Base-by-base conservation (phyloP, 2,888 invertebrate species). In the Thecocarcelia acutangulata region DNA sequence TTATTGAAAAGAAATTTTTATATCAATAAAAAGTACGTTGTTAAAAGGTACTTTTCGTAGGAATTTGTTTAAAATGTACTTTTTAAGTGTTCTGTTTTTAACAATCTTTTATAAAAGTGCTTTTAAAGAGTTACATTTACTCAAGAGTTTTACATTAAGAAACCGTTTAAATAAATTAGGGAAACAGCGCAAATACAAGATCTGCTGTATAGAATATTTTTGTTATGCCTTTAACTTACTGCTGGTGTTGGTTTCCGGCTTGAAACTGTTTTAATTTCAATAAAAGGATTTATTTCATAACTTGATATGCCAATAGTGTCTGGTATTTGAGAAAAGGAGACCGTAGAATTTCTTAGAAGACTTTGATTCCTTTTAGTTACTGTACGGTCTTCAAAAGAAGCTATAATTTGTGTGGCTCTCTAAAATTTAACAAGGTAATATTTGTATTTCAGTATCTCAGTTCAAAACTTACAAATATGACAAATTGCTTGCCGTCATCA, bases 241-340 rank as follows among this genome's bases (percentile, higher is more conserved):
- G 88, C 85, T 46, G 90, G 90, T 8, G 91, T 90, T 8, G 90
- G 88, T 3, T 85, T 82, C 4, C 91, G 85, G 28, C 85, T 87
- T 1, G 72, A 58, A 24, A 87, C 87, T 4, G 85, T 70, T 33
- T 87, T 87, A 0, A 90, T 68, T 76, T 87, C 86, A 37, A 87
- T 85, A 70, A 88, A 85, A 6, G 87, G 88, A 86, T 88, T 85
- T n/a, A 88, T 87, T 59, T 87, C 85, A 73, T 90, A 90, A 69
- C 90, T 88, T 11, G 89, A 87, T 44, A 85, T 85, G 15, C 91
- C 91, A 82, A 91, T 90, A 8, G 88, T 86, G 24, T 85, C 83
- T 4, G 88, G 86, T 6, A 87, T 83, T 0, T 86, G 85, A 17
- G 74, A 86, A 46, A 90, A 91, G 0, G 90, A 88, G 0, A 90